phyloP scores from a whole-genome alignment of 2,797 vertebrate species.

The Enteromius radiatus region DNA sequence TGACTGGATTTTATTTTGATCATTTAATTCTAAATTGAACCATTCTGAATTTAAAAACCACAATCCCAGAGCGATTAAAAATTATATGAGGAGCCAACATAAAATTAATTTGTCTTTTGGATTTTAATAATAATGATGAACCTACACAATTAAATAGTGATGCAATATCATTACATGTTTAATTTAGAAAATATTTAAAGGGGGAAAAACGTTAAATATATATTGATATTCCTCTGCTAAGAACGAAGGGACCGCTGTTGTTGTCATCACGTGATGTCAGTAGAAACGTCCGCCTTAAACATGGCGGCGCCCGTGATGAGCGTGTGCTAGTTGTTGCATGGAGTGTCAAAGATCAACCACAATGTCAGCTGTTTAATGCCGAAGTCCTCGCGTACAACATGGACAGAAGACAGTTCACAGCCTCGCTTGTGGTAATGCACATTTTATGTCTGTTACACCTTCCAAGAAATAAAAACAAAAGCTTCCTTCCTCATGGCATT shows the following conservation, averaged over 20 bases:
- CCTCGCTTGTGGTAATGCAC: slow-evolving; percentile 76
- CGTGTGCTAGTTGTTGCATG: slow-evolving; percentile 58
- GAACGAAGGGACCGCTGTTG: background rate
- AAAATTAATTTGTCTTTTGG: background rate
- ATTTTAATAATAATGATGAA: background rate
- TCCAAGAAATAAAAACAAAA: background rate
- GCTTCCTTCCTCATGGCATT: background rate
- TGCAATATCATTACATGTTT: background rate
- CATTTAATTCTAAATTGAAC: background rate
- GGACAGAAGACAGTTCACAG: slow-evolving; percentile 74
- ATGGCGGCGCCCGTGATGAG: slow-evolving; percentile 78
- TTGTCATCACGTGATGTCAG: slow-evolving; percentile 56
- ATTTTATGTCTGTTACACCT: background rate
- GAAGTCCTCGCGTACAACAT: slow-evolving; percentile 58
- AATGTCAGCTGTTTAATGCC: background rate
- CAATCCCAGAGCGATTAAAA: background rate
- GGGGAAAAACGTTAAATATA: background rate
- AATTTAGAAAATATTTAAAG: background rate
- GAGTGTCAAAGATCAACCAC: slow-evolving; percentile 36
- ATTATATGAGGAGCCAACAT: background rate
- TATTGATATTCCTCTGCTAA: background rate
- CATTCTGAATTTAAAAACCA: background rate
- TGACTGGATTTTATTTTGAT: background rate
- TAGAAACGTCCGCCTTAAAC: slow-evolving; percentile 63
- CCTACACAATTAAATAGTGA: background rate